Conservation (phyloP, 2,888 invertebrate species). For the Drosophila subquinaria region DNA sequence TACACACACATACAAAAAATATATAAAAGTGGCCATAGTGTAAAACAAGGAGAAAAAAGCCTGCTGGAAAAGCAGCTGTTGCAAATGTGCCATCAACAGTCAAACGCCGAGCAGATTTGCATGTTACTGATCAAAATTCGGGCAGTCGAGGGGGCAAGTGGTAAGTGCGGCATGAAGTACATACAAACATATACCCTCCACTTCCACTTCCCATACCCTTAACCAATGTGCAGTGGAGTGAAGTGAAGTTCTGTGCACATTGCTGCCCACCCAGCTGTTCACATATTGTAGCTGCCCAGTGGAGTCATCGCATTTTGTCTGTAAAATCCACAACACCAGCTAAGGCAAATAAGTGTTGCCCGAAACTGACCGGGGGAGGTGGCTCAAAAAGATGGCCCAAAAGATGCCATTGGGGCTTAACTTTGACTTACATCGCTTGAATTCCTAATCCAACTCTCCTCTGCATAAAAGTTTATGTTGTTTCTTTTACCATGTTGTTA, state of each 20-base stretch:
- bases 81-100: conserved; percentile 75
- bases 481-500: not conserved
- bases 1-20: conserved; percentile 23
- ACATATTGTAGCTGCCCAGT: conserved; percentile 39
- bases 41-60: conserved; percentile 26
- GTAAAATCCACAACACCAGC: conserved; percentile 19
- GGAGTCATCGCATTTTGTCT: conserved; percentile 13
- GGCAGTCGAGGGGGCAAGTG: conserved; percentile 8
- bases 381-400: not conserved
- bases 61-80: conserved; percentile 43
- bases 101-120: conserved; percentile 71
- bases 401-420: not conserved
- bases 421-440: not conserved
- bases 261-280: conserved; percentile 34
- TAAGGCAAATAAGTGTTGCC: conserved; percentile 36
- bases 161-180: conserved; percentile 8
- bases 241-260: conserved; percentile 29
- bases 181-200: not conserved
- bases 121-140: conserved; percentile 70
- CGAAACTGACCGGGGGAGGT: not conserved
- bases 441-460: not conserved
- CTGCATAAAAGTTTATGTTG: not conserved
- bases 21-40: conserved; percentile 9
- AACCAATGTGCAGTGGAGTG: conserved; percentile 26
- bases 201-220: not conserved